phyloP scores from a whole-genome alignment of 2,797 vertebrate species.

The Buceros bicornis region DNA sequence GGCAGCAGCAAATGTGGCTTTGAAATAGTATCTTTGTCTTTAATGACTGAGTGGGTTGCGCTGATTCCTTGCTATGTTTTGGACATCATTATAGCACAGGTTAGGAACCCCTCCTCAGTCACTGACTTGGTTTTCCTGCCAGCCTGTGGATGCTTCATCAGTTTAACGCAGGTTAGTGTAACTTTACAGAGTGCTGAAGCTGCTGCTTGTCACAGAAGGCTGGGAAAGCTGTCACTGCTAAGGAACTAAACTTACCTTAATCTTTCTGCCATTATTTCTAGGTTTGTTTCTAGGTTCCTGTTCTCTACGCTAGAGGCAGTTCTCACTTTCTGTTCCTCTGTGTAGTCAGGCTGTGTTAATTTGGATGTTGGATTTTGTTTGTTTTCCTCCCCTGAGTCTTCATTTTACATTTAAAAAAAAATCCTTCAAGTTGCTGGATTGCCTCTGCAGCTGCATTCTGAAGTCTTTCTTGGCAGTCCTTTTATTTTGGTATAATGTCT shows the following conservation, averaged over 20 bases:
- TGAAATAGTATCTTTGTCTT: slow-evolving; percentile 6
- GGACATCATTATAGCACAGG: background rate
- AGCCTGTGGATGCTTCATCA: background rate
- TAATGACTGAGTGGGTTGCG: background rate
- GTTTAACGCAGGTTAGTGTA: background rate
- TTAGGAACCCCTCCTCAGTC: background rate
- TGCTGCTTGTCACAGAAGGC: background rate
- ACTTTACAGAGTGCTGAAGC: background rate
- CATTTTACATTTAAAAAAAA: background rate
- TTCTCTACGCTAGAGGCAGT: background rate
- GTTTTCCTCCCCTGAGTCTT: background rate
- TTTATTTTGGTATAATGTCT: background rate
- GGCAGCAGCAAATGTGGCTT: background rate
- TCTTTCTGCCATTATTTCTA: background rate
- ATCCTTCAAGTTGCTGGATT: background rate
- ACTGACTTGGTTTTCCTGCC: background rate
- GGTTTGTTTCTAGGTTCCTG: background rate
- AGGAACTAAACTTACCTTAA: background rate
- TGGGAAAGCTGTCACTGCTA: background rate
- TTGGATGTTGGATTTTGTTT: background rate
- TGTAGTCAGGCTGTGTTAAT: background rate
- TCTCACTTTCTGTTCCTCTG: background rate
- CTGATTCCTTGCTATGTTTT: background rate
- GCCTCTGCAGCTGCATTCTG: background rate
- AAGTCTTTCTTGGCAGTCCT: background rate